Base-by-base conservation (phyloP, 2,113 vertebrate genomes). In the Urocolius indicus region DNA sequence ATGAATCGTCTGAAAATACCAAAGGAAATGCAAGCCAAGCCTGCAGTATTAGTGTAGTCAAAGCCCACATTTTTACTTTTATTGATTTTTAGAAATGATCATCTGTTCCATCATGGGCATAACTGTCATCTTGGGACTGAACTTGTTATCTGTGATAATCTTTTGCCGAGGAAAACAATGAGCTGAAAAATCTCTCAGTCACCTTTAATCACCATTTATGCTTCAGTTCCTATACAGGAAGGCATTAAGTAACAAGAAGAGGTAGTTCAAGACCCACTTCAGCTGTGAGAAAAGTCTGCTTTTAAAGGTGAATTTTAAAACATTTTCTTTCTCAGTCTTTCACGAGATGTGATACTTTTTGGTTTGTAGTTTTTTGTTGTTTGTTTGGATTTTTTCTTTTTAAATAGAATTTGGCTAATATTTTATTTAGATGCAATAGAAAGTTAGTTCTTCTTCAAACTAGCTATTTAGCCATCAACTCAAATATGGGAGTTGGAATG, bases 41-140 rank as follows among this genome's bases (percentile, higher is more conserved):
- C 73, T 94, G 58, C 20, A 93, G 76, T 89, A 90, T 91, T 76
- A 75, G 38, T 91, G 58, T 45, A 65, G 75, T 84, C 80, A 66
- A 83, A 81, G 38, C 46, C 54, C n/a, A 41, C 54, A 57, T 89
- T 91, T 87, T 72, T 81, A 46, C 63, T 92, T 93, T 52, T 94
- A 96, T 89, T 93, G 93, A 93, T 89, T 93, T 96, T 92, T 88
- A 87, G 63, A 91, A 93, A 92, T 78, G 48, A 91, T 90, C 55
- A 81, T 83, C 80, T 88, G 29, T 87, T 93, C 72, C 72, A 93
- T 20, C 38, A 89, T 80, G 34, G 24, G 19, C 32, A 81, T 62
- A 57, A 61, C 72, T 89, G 73, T 84, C 77, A 97, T 27, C 52
- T 61, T 49, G 78, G 13, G 38, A 67, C 68, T 82, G 80, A 96